A percentile compares a stretch with the other conserved stretches of the same genome.
Conservation (phyloP, 2,797 vertebrate genomes). For the Tenualosa ilisha region DNA sequence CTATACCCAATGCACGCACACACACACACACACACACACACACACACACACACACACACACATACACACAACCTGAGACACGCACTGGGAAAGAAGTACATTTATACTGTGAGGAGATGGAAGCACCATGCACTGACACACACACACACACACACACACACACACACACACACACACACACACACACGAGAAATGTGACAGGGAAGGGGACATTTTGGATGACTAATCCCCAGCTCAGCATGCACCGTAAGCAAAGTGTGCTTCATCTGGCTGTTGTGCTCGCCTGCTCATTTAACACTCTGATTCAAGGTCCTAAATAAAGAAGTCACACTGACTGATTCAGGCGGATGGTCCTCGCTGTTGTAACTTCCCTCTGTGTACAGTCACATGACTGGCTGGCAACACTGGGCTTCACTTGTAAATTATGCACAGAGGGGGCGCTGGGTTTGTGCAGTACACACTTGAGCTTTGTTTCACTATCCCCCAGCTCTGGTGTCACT, state of each 20-base stretch:
- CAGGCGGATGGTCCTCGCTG: slow-evolving; percentile 41
- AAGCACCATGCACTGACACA: not conserved
- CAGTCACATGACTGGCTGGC: slow-evolving; percentile 53
- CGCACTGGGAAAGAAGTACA: not conserved
- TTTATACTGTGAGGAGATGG: not conserved
- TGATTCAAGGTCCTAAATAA: slow-evolving; percentile 59
- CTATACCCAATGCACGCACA: not conserved
- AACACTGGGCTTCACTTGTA: slow-evolving; percentile 36
- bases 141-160: not conserved
- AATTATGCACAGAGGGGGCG: slow-evolving; percentile 66
- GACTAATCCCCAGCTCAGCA: not conserved
- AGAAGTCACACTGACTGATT: slow-evolving; percentile 54
- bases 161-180: too few species aligned
- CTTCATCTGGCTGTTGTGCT: slow-evolving; percentile 3
- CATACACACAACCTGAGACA: not conserved
- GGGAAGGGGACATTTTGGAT: slow-evolving; percentile 1
- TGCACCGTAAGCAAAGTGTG: slow-evolving; percentile 15
- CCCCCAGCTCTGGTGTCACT: slow-evolving; percentile 48
- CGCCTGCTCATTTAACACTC: slow-evolving; percentile 50
- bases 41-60: too few species aligned
- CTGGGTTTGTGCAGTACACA: slow-evolving; percentile 48
- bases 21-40: too few species aligned
- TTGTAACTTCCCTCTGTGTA: slow-evolving; percentile 59
- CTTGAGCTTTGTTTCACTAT: slow-evolving; percentile 50
- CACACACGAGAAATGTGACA: not conserved